Base-by-base conservation (phyloP, 2,888 invertebrate species). In the Allygus modestus region DNA sequence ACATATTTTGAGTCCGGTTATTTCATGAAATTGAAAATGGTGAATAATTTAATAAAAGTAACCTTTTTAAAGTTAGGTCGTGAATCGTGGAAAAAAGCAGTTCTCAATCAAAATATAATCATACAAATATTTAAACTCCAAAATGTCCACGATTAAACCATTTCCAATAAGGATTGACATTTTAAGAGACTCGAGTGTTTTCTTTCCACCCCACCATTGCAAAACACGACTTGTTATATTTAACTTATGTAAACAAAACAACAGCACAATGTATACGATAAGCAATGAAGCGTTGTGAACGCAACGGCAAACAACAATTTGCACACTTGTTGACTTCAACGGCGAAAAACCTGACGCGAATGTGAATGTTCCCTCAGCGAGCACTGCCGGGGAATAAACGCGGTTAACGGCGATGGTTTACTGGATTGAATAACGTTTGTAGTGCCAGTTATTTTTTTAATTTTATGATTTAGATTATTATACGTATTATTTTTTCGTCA, bases 231-330 rank as follows among this genome's bases (percentile, higher is more conserved):
- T 17, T 54, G 65, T 65, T 58, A 65, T 12, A 65, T 65, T 28
- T 65, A 65, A 31, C 54, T 4, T 23, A 54, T 23, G 20, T 23
- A 54, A 23, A 54, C 23, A 46, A 46, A 46, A 54, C 65, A 65
- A 65, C 65, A 17, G 28, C 28, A 0, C 1, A 28, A 28, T 65
- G 65, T 26, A 15, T 28, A 65, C 65, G 65, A 31, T 28, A 31
- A 31, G 28, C 65, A 65, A 65, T 65, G 31, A 31, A 65, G 12
- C 28, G 65, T 65, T 65, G 65, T 65, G 5, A 65, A 65, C 65
- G 65, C 65, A 15, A 31, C 65, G 58, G 65, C 31, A 65, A 65
- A 65, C 65, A 65, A 28, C 65, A 65, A 65, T 65, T 65, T 65
- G 65, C 65, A 58, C 58, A 65, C 65, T 58, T 65, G 65, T 65